Conservation (phyloP, 2,113 vertebrate species). For the Microtus montanus region DNA sequence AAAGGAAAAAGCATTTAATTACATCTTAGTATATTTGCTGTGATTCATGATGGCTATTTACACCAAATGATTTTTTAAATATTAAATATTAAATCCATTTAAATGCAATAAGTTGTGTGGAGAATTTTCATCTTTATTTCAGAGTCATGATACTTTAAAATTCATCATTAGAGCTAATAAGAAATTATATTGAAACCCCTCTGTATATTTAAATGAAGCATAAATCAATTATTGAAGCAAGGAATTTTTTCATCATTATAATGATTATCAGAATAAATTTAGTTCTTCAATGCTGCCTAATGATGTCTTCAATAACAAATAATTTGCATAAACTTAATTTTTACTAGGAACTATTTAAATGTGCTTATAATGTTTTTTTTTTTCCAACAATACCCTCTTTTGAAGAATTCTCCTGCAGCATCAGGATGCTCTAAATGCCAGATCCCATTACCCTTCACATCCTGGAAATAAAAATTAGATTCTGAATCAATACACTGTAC, state of each 20-base stretch:
- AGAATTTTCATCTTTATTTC: slow-evolving; percentile 91
- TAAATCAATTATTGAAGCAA: slow-evolving; percentile 92
- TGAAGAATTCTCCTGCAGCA: slow-evolving; percentile 51
- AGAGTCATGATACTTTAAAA: slow-evolving; percentile 88
- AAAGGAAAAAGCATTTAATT: slow-evolving; percentile 87
- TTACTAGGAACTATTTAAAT: slow-evolving; percentile 79
- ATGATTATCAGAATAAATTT: slow-evolving; percentile 91
- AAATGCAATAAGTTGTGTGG: slow-evolving; percentile 90
- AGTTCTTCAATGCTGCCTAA: slow-evolving; percentile 86
- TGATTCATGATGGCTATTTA: slow-evolving; percentile 91
- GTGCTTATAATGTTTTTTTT: slow-evolving; percentile 68
- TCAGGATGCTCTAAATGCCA: slow-evolving; percentile 62
- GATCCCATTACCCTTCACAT: slow-evolving; percentile 57
- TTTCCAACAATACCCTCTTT: slow-evolving; percentile 67
- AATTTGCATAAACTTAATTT: slow-evolving; percentile 82
- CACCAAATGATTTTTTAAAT: slow-evolving; percentile 91
- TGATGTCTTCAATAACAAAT: slow-evolving; percentile 85
- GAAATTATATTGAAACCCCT: slow-evolving; percentile 89
- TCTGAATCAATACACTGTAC: slow-evolving; percentile 57
- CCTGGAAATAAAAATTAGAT: slow-evolving; percentile 66
- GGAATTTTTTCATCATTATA: slow-evolving; percentile 89
- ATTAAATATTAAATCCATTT: slow-evolving; percentile 92
- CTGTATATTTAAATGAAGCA: slow-evolving; percentile 90
- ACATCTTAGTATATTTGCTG: slow-evolving; percentile 86
- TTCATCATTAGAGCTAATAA: slow-evolving; percentile 90